Evolutionary conservation across 2,888 invertebrate genomes (phyloP), one percentile per base, ranked within the genome.

Genomic region (Ichneumoninae sp.): DNA sequence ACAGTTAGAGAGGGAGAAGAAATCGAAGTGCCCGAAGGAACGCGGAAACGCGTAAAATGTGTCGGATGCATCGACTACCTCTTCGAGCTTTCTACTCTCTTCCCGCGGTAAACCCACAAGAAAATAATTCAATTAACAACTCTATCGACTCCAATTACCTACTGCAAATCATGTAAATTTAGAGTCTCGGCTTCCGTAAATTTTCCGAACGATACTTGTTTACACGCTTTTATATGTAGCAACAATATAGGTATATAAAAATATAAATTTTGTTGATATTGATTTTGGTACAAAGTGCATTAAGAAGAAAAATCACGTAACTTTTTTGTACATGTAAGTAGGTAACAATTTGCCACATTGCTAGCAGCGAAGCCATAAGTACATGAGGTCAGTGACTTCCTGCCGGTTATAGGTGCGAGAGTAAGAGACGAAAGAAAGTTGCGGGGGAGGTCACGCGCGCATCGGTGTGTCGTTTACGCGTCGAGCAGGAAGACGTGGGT

Each of bases 401-500:
- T 57, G 57, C 74, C 40, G 36, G 26, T 22, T 13, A 1, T 50
- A 65, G 44, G 60, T 36, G 63, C 19, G 63, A 60, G 30, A 69
- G 81, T n/a, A 22, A 66, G 75, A 63, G 54, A 83, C 68, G 77
- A 19, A 50, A 74, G 63, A 26, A 57, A 33, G 65, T 54, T 44
- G 22, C 77, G 68, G 70, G 75, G 74, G 82, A 81, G 77, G 70
- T 80, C 77, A 83, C 71, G 73, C 78, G 78, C 78, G 78, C 73
- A 79, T 74, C 73, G 74, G 30, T 65, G 74, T 79, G 74, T 79
- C 69, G 65, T 79, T 80, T 69, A 60, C 68, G 74, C 47, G 60
- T 73, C 19, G n/a, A 79, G 22, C 74, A 73, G 77, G 47, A 77
- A 82, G 36, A 82, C 82, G 82, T 82, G 82, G 82, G 82, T 68